Percentiles rank a stretch among this genome's conserved stretches.
Conservation (phyloP, 1,140 invertebrate species). For the Aphelenchoides avenae region DNA sequence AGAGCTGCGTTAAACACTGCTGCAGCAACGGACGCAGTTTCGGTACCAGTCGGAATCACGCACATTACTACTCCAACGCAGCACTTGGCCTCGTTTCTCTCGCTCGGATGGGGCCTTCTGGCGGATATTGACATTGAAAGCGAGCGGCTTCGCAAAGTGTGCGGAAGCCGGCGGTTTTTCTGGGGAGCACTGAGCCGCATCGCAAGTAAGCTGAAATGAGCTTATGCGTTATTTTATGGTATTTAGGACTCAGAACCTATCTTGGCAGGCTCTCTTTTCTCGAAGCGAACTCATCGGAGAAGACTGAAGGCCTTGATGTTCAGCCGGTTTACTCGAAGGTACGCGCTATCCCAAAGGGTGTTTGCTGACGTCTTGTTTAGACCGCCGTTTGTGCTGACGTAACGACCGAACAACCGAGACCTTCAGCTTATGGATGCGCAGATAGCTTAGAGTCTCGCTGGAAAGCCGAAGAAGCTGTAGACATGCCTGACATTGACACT, state of each 20-base stretch:
- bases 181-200: constrained; percentile 34
- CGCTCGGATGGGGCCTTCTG: constrained; percentile 47
- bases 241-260: constrained; percentile 24
- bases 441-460: neutral
- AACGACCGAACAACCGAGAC: neutral
- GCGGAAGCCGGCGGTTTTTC: constrained; percentile 36
- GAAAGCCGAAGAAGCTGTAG: neutral
- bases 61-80: constrained; percentile 27
- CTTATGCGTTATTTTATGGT: neutral
- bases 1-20: constrained; percentile 26
- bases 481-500: constrained; percentile 21
- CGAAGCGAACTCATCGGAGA: neutral
- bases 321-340: too few relatives aligned
- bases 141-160: constrained; percentile 36
- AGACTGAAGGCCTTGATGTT: neutral
- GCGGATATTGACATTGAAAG: constrained; percentile 51
- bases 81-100: constrained; percentile 36
- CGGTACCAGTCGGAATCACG: constrained; percentile 31
- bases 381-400: too few relatives aligned
- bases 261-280: constrained; percentile 24
- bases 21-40: constrained; percentile 8
- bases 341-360: too few relatives aligned
- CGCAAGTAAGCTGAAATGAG: constrained; percentile 14
- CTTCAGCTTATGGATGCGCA: too few relatives aligned
- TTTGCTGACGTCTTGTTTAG: constrained; percentile 10